phyloP scores from a whole-genome alignment of 2,797 vertebrate genomes.

The Nannoperca obscura region DNA sequence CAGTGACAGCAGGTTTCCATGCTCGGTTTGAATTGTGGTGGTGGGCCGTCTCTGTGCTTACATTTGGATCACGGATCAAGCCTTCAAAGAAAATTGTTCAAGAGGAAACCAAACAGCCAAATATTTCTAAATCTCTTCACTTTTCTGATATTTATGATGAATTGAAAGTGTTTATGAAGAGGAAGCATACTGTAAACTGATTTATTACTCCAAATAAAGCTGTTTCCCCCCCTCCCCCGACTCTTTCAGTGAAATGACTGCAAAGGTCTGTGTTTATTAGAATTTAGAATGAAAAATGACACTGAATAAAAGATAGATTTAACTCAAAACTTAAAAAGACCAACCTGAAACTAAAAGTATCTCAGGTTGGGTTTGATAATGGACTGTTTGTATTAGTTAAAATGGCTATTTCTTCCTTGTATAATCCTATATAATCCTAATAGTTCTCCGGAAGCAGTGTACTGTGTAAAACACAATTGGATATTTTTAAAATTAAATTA shows the following conservation, averaged over 20 bases:
- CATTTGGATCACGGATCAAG: not conserved
- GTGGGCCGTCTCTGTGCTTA: not conserved
- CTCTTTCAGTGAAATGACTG: not conserved
- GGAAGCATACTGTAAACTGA: not conserved
- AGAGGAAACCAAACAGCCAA: conserved; percentile 1
- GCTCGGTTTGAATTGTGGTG: not conserved
- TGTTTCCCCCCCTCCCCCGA: not conserved
- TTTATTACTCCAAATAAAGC: not conserved
- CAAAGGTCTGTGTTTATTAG: not conserved
- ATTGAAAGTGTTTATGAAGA: not conserved
- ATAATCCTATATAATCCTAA: too few relatives aligned
- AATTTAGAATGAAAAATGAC: not conserved
- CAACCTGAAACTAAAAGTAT: not conserved
- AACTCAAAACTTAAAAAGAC: not conserved
- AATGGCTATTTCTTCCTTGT: not conserved
- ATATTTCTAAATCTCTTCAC: not conserved
- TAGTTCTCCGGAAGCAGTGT: conserved; percentile 40
- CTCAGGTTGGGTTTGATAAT: not conserved
- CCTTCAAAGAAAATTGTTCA: not conserved
- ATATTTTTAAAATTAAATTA: conserved; percentile 11
- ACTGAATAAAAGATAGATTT: not conserved
- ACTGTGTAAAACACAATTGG: conserved; percentile 30
- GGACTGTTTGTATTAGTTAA: not conserved
- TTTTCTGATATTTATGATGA: not conserved
- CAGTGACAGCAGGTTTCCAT: not conserved